Base-by-base conservation (phyloP, 2,113 vertebrate genomes). In the Malurus alboscapulatus region DNA sequence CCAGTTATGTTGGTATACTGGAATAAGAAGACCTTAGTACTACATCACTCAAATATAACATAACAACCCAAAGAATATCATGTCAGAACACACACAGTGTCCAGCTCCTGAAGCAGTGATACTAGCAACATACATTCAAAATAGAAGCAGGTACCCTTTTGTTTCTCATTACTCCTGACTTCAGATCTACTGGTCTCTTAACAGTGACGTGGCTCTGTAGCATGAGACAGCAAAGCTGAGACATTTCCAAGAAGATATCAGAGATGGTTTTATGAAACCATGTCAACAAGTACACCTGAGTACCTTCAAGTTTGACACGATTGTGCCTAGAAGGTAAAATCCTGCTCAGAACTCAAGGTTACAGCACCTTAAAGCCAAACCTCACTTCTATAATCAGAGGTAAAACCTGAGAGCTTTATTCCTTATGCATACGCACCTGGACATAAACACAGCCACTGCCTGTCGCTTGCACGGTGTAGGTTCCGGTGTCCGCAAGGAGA, bases 381-480 rank as follows among this genome's bases (percentile, higher is more conserved):
- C 10, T 84, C 47, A 26, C 34, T 50, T 72, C 19, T 51, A 26
- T 0, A 67, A 53, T 50, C 14, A 67, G 36, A n/a, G n/a, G 44
- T 51, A 88, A 87, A 69, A 45, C 10, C 34, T 57, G 59, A 38
- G 17, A 50, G 22, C 10, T 80, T 44, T 32, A 18, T 40, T 77
- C 25, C 66, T 86, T 53, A 2, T 2, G 0, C 15, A 4, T 6
- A 47, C 95, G 24, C 36, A 98, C 97, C 97, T 98, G 97, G 32
- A 97, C 79, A 25, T 97, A 98, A 11, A 95, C 83, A 1, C 97
- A 98, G 80, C 96, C 95, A 1, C 66, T 96, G 53, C 98, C 98
- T 8, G 79, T 90, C 0, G 48, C 96, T 53, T 96, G 82, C 45
- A 97, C 93, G 14, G 54, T 97, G 96, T 97, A 98, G 14, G 54